These are phyloP conservation scores for Stegostoma tigrinum DNA, from an alignment of 2,113 vertebrate species.

Conservation along the genomic window DNA sequence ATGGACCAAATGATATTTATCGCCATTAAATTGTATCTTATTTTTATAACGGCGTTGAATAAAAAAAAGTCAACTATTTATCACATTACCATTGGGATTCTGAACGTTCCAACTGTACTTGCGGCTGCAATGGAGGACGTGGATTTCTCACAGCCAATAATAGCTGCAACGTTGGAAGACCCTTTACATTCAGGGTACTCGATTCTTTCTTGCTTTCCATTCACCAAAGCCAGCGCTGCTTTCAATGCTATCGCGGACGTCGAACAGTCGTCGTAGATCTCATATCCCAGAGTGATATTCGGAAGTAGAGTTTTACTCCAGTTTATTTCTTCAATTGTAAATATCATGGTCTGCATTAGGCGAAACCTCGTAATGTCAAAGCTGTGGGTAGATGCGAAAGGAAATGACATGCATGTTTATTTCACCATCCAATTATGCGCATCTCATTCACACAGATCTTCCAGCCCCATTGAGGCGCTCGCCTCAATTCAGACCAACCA, in stretches of 20 bases:
- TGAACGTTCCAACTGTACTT: not conserved
- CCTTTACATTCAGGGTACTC: conserved; percentile 38
- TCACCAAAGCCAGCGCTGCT: conserved; percentile 43
- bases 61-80: not conserved
- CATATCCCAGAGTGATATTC: conserved; percentile 43
- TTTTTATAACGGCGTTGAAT: too few species aligned
- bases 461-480: too few species aligned
- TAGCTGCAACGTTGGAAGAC: conserved; percentile 42
- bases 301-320: conserved; percentile 45
- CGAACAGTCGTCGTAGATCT: conserved; percentile 45
- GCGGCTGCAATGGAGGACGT: conserved; percentile 40
- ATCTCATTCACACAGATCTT: too few species aligned
- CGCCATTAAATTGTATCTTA: too few species aligned
- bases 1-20: too few species aligned
- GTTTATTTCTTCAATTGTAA: conserved; percentile 48
- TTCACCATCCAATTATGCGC: not conserved
- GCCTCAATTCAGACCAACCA: too few species aligned
- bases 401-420: not conserved
- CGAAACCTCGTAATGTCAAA: conserved; percentile 43
- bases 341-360: conserved; percentile 45
- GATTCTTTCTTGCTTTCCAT: conserved; percentile 40
- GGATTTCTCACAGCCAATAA: conserved; percentile 44
- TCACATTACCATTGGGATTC: conserved; percentile 9
- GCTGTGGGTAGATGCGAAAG: conserved; percentile 29
- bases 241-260: conserved; percentile 39